These are phyloP conservation scores for Pelagia noctiluca DNA, from an alignment of 30 jellyfish, hydroid and myxozoan genomes.

Conservation along the genomic window DNA sequence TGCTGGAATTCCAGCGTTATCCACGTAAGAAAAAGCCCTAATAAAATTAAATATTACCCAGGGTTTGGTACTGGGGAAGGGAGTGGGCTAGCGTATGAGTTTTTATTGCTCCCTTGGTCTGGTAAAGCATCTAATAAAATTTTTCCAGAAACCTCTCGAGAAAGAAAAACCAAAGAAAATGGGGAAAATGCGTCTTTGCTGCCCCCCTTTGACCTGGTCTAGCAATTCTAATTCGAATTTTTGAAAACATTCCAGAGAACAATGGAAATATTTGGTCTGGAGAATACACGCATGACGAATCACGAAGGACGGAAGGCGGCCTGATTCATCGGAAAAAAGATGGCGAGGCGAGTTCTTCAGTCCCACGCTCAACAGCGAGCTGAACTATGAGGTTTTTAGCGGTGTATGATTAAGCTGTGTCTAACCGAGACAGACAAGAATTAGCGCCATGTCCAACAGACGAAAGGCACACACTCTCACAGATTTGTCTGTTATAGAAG, in stretches of 20 bases:
- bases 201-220: neutral
- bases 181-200: too few relatives aligned
- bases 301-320: slow-evolving; percentile 54
- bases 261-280: slow-evolving; percentile 11
- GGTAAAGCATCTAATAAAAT: too few relatives aligned
- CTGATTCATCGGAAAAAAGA: slow-evolving; percentile 15
- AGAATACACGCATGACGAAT: neutral
- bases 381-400: neutral
- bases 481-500: slow-evolving; percentile 93
- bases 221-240: neutral
- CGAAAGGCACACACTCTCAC: slow-evolving; percentile 88
- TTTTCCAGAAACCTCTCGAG: too few relatives aligned
- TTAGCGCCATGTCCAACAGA: slow-evolving; percentile 76
- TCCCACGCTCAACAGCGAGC: neutral
- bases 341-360: slow-evolving; percentile 32
- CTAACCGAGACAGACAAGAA: slow-evolving; percentile 2
- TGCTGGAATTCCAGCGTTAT: too few relatives aligned
- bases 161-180: too few relatives aligned
- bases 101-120: too few relatives aligned
- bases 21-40: too few relatives aligned
- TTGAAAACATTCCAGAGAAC: neutral
- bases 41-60: too few relatives aligned
- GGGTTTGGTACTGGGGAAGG: too few relatives aligned
- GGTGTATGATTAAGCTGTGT: neutral
- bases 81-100: too few relatives aligned